Conservation (phyloP, 2,113 vertebrate genomes). For the Sinocyclocheilus grahami region DNA sequence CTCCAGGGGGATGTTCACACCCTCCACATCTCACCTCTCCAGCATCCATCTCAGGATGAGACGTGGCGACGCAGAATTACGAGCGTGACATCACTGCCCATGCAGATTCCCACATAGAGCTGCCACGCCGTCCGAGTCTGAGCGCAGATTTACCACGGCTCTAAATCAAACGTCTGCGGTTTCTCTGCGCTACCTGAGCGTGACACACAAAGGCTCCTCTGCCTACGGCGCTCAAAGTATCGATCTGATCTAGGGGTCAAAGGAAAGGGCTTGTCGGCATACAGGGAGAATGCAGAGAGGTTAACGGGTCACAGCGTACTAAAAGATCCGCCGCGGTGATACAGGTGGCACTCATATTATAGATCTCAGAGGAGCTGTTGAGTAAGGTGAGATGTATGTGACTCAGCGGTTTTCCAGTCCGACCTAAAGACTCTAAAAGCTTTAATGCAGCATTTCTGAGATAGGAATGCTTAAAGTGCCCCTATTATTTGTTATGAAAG, state of each 20-base stretch:
- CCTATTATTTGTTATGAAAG: no score
- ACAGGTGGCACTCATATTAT: slow-evolving; percentile 33
- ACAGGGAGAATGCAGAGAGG: slow-evolving; percentile 53
- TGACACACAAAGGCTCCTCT: slow-evolving; percentile 58
- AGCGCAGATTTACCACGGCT: slow-evolving; percentile 69
- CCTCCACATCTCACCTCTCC: slow-evolving; percentile 72
- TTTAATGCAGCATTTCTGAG: not conserved
- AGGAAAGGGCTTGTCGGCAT: slow-evolving; percentile 63
- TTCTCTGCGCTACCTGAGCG: slow-evolving; percentile 53
- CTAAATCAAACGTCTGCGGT: slow-evolving; percentile 69
- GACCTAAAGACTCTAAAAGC: not conserved
- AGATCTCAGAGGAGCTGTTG: slow-evolving; percentile 32
- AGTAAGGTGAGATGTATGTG: slow-evolving; percentile 37
- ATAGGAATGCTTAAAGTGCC: not conserved
- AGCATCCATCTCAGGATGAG: slow-evolving; percentile 71
- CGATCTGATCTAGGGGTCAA: slow-evolving; percentile 69
- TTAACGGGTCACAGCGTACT: slow-evolving; percentile 49
- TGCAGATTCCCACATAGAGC: slow-evolving; percentile 68
- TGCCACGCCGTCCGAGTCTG: slow-evolving; percentile 67
- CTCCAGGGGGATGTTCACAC: slow-evolving; percentile 74
- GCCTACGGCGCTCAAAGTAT: slow-evolving; percentile 72
- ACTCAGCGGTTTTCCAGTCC: slow-evolving; percentile 28
- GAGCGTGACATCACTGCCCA: slow-evolving; percentile 76
- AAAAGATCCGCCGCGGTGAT: slow-evolving; percentile 41
- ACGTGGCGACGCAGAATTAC: slow-evolving; percentile 70